Evolutionary conservation across 2,797 vertebrate genomes (phyloP).

Genomic region (Heterohyrax brucei): DNA sequence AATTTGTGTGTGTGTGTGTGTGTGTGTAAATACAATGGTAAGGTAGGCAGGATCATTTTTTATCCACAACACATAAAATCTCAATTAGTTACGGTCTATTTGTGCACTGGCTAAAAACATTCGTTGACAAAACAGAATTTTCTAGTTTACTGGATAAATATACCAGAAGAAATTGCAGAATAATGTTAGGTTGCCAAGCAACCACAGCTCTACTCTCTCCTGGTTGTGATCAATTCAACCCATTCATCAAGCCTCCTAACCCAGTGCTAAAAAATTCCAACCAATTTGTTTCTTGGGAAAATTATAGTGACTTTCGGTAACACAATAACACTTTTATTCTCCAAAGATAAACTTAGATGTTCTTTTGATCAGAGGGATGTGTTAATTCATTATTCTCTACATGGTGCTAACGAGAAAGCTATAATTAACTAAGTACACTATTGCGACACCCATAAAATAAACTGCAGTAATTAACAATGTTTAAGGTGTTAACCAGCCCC

Average conservation of each 20-base stretch:
- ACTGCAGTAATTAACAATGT: conserved; percentile 89
- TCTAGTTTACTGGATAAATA: conserved; percentile 89
- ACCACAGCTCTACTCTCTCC: conserved; percentile 88
- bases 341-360: conserved; percentile 90
- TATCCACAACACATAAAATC: conserved; percentile 70
- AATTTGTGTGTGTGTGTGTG: not conserved
- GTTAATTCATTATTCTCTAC: conserved; percentile 91
- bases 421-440: conserved; percentile 90
- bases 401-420: conserved; percentile 89
- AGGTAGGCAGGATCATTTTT: conserved; percentile 69
- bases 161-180: conserved; percentile 90
- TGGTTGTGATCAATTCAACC: conserved; percentile 89
- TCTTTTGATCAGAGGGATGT: conserved; percentile 89
- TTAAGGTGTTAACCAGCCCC: conserved; percentile 88
- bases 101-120: conserved; percentile 80
- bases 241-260: conserved; percentile 89
- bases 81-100: conserved; percentile 78
- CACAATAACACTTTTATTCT: conserved; percentile 89
- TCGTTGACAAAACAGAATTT: conserved; percentile 88
- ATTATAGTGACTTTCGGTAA: conserved; percentile 88
- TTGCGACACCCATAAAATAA: conserved; percentile 86
- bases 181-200: conserved; percentile 92
- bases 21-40: conserved; percentile 43
- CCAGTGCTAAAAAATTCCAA: conserved; percentile 88
- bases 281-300: conserved; percentile 88